Percentiles rank a stretch among this genome's conserved stretches.
phyloP scores from a whole-genome alignment of 2,797 vertebrate species.

The Sternotherus odoratus region DNA sequence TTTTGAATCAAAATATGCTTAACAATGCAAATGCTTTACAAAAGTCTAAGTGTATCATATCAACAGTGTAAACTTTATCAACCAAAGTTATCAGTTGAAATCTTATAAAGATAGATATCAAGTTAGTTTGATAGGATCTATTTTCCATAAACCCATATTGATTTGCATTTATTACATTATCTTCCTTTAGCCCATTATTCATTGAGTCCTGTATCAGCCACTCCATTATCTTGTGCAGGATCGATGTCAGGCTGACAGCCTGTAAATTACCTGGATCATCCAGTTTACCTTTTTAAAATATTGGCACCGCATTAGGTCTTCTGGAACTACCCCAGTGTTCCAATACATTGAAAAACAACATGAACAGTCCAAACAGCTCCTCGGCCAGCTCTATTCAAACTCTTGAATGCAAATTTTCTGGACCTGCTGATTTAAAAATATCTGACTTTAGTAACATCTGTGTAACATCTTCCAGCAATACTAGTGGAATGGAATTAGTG shows the following conservation, averaged over 20 bases:
- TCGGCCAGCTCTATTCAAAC: neutral
- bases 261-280: neutral
- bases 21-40: no score
- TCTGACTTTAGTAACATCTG: neutral
- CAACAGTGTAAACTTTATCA: no score
- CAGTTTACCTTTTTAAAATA: neutral
- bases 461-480: neutral
- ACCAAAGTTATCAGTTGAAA: no score
- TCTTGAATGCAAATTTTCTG: neutral
- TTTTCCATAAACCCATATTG: no score
- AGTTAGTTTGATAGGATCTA: no score
- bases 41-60: no score
- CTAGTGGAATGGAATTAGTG: neutral
- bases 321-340: no score
- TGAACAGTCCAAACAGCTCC: neutral
- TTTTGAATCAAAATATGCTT: no score
- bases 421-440: neutral
- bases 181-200: neutral
- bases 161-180: neutral
- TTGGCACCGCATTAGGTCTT: neutral
- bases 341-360: neutral
- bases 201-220: neutral
- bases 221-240: neutral
- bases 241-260: neutral
- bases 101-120: no score